Evolutionary conservation across 1,140 invertebrate genomes (phyloP), one percentile per base, ranked within the genome.

Genomic region (Ceratitis capitata): DNA sequence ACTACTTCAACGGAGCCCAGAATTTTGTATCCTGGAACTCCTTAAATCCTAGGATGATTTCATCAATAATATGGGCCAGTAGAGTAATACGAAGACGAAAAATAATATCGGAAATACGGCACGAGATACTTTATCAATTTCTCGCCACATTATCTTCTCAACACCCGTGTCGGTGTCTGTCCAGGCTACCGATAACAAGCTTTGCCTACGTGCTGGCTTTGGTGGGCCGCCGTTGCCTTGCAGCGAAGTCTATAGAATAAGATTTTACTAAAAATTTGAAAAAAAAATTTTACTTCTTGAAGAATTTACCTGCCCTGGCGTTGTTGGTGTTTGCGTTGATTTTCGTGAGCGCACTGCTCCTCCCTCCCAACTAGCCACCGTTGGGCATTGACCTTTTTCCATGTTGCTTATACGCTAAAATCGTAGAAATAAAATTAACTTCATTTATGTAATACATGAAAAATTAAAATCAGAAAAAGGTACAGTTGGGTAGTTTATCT

Each of bases 91-190:
- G 90, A 96, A 96, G 12, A 96, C 91, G 51, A 96, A 92, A 90
- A 96, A 96, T 6, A 96, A 89, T 9, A 93, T 93, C n/a, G 95
- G 96, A 89, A 96, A 96, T 6, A 96, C 93, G 42, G 95, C 93
- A 51, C 95, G 92, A 3, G 95, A 95, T 0, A 95, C 89, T 87
- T 94, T 94, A 88, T 95, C 95, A 47, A 95, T 95, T 92, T 95
- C 94, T 49, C 93, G 91, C 95, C 95, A 95, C 85, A 95, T 92
- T 2, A 95, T 93, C 85, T 94, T 93, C 87, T 95, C 94, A 87
- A 94, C 93, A 9, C 94, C 94, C 5, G 94, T 95, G 85, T 94
- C 93, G 85, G 93, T 93, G 86, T 94, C 94, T 83, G 94, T 89
- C 94, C 94, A 95, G 42, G 94, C 93, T 10, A 94, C 94, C 5